phyloP scores from a whole-genome alignment of 2,113 vertebrate species.

The Xiphophorus hellerii region DNA sequence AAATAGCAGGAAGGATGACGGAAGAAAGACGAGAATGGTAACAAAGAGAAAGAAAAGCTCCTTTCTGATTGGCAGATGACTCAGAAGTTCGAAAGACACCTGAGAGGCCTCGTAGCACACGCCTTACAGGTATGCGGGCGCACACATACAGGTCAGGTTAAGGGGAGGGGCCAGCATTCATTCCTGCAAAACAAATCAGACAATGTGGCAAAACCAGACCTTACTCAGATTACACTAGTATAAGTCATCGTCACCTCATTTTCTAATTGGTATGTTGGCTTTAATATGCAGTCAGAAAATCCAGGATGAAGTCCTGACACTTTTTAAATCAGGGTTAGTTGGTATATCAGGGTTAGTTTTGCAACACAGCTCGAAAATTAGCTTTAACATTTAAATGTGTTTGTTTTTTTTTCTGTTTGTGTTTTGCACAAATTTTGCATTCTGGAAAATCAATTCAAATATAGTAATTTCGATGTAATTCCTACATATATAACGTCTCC shows the following conservation, averaged over 20 bases:
- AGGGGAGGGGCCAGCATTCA: conserved; percentile 55
- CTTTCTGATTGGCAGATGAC: conserved; percentile 62
- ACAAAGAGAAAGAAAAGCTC: conserved; percentile 38
- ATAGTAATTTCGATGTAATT: too few relatives aligned
- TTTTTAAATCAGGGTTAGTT: too few relatives aligned
- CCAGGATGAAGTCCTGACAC: not conserved
- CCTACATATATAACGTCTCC: too few relatives aligned
- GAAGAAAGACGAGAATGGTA: conserved; percentile 26
- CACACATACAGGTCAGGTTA: conserved; percentile 32
- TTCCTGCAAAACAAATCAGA: conserved; percentile 49
- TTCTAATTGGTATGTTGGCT: not conserved
- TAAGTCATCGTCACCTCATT: not conserved
- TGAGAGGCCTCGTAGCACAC: conserved; percentile 53
- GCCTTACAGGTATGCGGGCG: conserved; percentile 51
- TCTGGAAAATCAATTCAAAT: too few relatives aligned
- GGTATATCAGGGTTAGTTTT: too few relatives aligned
- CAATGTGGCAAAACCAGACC: conserved; percentile 58
- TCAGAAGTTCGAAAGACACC: conserved; percentile 54
- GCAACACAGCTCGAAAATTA: too few relatives aligned
- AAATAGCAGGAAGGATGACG: conserved; percentile 10
- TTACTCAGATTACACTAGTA: not conserved
- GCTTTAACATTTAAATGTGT: too few relatives aligned
- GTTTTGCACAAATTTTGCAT: too few relatives aligned
- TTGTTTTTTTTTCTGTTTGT: too few relatives aligned
- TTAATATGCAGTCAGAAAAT: conserved; percentile 7